Evolutionary conservation across 2,113 vertebrate genomes (phyloP).

Genomic region (Ciconia stormi): DNA sequence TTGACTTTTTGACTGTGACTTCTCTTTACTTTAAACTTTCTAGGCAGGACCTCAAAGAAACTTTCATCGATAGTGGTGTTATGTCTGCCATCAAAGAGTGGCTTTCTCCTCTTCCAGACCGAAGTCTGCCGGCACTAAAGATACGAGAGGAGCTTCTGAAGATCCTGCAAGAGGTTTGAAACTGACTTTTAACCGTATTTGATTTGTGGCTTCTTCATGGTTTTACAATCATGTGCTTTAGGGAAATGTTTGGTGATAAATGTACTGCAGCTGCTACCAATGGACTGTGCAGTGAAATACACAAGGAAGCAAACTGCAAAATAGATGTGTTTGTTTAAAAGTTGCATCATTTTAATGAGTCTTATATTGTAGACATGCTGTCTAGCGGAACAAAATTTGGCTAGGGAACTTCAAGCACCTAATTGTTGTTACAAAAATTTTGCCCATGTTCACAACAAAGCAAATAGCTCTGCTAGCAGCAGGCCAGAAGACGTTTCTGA

Average conservation of each 20-base stretch:
- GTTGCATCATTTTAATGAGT: not conserved
- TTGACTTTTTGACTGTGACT: not conserved
- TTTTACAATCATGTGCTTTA: not conserved
- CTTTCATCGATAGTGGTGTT: constrained; percentile 98
- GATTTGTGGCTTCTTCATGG: not conserved
- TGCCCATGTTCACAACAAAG: not conserved
- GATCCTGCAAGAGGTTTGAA: constrained; percentile 92
- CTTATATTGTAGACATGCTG: too few relatives aligned
- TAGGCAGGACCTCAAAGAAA: constrained; percentile 97
- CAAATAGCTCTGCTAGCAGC: not conserved
- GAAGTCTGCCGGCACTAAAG: constrained; percentile 91
- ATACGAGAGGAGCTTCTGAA: constrained; percentile 93
- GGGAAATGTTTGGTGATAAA: not conserved
- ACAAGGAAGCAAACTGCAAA: not conserved
- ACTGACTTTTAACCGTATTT: not conserved
- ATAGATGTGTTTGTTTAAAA: not conserved
- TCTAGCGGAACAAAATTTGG: not conserved
- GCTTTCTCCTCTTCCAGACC: constrained; percentile 96
- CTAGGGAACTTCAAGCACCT: not conserved
- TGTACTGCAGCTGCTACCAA: not conserved
- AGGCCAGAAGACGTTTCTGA: not conserved
- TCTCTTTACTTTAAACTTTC: constrained; percentile 35
- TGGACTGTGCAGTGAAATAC: not conserved
- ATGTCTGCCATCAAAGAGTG: constrained; percentile 98
- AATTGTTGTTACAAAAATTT: not conserved